Evolutionary conservation across 2,113 vertebrate genomes (phyloP).

Genomic region (Naja naja): DNA sequence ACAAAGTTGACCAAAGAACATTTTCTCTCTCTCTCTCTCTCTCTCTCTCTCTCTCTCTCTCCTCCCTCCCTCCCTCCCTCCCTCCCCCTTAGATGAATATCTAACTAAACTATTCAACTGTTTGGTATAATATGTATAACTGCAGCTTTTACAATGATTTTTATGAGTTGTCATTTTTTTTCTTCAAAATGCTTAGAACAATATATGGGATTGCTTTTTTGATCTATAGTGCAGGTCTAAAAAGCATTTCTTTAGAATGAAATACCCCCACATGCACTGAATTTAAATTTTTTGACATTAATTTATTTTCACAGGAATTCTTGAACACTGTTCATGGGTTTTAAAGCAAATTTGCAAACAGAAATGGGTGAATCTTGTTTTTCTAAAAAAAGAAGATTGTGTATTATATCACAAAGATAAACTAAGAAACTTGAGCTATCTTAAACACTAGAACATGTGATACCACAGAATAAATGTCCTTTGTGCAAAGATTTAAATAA

Average conservation of each 20-base stretch:
- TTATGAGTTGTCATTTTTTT: not conserved
- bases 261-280: not conserved
- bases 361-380: not conserved
- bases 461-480: not conserved
- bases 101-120: not conserved
- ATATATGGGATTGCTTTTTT: not conserved
- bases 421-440: not conserved
- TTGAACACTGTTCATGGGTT: not conserved
- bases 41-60: accelerated
- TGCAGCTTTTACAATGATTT: not conserved
- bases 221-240: not conserved
- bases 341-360: not conserved
- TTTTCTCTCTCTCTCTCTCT: too few relatives aligned
- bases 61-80: too few relatives aligned
- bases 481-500: not conserved
- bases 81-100: not conserved
- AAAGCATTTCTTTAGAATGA: not conserved
- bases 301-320: not conserved
- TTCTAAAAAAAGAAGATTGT: not conserved
- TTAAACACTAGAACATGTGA: not conserved
- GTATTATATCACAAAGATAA: not conserved
- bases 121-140: not conserved
- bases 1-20: not conserved
- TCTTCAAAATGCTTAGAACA: not conserved
- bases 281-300: not conserved